Conservation (phyloP, 2,113 vertebrate species). For the Dermatemys mawii region DNA sequence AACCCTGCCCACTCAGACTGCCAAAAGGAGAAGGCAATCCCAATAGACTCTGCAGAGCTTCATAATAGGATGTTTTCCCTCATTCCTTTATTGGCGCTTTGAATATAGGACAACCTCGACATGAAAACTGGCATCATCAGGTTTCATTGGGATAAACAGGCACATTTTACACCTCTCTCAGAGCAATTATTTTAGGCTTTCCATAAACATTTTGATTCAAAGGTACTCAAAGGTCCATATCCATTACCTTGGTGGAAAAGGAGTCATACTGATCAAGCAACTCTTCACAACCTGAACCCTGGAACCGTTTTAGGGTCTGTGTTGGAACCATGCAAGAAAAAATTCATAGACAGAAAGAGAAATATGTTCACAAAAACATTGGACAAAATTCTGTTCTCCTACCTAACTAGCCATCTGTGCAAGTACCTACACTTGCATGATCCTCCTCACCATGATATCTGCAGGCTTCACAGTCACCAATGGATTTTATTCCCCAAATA, state of each 20-base stretch:
- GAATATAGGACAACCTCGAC: background rate
- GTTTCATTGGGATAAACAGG: too few relatives aligned
- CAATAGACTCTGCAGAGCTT: background rate
- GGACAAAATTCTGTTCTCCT: background rate
- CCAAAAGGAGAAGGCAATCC: background rate
- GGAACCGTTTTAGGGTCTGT: background rate
- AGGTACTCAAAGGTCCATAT: accelerated
- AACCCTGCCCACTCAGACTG: background rate
- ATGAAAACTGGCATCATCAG: background rate
- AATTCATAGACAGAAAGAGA: background rate
- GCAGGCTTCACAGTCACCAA: too few relatives aligned
- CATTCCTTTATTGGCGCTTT: background rate
- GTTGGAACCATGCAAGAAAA: accelerated
- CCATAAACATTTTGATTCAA: background rate
- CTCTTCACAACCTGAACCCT: background rate
- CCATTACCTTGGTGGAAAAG: conserved; percentile 69
- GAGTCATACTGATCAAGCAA: conserved; percentile 4
- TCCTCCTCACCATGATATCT: too few relatives aligned
- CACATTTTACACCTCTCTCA: background rate
- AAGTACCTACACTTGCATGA: too few relatives aligned
- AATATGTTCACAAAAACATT: background rate
- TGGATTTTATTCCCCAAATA: too few relatives aligned
- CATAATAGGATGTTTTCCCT: background rate
- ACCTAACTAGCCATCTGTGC: background rate
- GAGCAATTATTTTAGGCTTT: background rate